A percentile compares a stretch with the other conserved stretches of the same genome.
These are phyloP conservation scores for Ernsta delagoae DNA, from an alignment of 2,888 invertebrate species.

Conservation along the genomic window DNA sequence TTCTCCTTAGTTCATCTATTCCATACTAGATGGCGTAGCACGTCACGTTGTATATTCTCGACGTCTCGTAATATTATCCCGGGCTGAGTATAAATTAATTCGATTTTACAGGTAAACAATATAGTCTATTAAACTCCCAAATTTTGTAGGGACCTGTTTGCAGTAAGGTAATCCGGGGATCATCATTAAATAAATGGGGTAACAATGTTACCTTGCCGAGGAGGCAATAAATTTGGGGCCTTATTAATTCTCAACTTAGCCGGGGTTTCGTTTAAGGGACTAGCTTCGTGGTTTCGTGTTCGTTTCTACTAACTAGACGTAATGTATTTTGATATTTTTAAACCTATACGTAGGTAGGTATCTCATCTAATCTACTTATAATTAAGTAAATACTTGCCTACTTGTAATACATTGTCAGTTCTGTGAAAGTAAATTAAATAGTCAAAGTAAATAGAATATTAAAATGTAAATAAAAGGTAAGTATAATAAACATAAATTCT, in stretches of 20 bases:
- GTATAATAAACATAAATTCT: too few relatives aligned
- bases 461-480: too few relatives aligned
- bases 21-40: slow-evolving; percentile 65
- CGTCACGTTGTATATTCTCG: slow-evolving; percentile 40
- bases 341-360: too few relatives aligned
- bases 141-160: slow-evolving; percentile 43
- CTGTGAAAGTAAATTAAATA: too few relatives aligned
- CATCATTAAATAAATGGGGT: slow-evolving; percentile 45
- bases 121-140: slow-evolving; percentile 44
- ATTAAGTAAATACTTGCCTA: too few relatives aligned
- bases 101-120: slow-evolving; percentile 44
- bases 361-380: too few relatives aligned
- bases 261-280: slow-evolving; percentile 25
- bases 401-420: too few relatives aligned
- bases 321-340: too few relatives aligned
- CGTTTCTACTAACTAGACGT: slow-evolving; percentile 25
- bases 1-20: slow-evolving; percentile 51
- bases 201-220: slow-evolving; percentile 38
- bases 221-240: slow-evolving; percentile 40
- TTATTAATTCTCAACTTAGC: slow-evolving; percentile 32
- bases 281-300: slow-evolving; percentile 25
- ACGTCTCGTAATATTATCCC: slow-evolving; percentile 31
- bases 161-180: slow-evolving; percentile 44
- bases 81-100: slow-evolving; percentile 40
- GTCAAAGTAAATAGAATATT: too few relatives aligned